Percentiles rank a stretch among this genome's conserved stretches.
Conservation (phyloP, 2,113 vertebrate species). For the Tachuris rubrigastra region DNA sequence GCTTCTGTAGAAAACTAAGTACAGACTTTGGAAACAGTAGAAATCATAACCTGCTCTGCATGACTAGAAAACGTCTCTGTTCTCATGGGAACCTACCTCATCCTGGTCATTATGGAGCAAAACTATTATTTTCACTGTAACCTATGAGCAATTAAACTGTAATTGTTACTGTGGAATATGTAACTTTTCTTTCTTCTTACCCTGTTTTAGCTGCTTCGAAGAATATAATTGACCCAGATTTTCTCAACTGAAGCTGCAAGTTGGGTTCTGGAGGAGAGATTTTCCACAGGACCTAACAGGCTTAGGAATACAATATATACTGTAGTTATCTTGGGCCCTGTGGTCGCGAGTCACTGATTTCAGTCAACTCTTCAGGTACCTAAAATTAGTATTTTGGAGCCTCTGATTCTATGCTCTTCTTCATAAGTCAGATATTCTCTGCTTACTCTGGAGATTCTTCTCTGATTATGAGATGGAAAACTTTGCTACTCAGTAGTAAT, state of each 20-base stretch:
- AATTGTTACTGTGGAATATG: not conserved
- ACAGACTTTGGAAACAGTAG: not conserved
- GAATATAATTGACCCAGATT: not conserved
- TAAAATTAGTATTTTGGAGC: not conserved
- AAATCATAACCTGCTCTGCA: not conserved
- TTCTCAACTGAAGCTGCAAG: not conserved
- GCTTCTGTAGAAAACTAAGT: not conserved
- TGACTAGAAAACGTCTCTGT: not conserved
- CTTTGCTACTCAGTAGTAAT: not conserved
- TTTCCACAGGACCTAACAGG: not conserved
- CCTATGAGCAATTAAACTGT: not conserved
- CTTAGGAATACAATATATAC: not conserved
- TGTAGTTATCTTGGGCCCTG: not conserved
- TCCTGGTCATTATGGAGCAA: not conserved
- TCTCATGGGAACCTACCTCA: not conserved
- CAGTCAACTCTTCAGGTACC: not conserved
- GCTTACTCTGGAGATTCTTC: not conserved
- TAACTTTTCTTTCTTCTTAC: not conserved
- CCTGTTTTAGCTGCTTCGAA: not conserved
- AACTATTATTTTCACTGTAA: not conserved
- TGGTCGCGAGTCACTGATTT: not conserved
- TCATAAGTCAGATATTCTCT: not conserved
- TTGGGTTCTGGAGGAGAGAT: not conserved
- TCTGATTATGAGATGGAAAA: not conserved
- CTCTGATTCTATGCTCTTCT: not conserved